phyloP scores from a whole-genome alignment of 2,113 vertebrate genomes.

The Himantopus leucocephalus region DNA sequence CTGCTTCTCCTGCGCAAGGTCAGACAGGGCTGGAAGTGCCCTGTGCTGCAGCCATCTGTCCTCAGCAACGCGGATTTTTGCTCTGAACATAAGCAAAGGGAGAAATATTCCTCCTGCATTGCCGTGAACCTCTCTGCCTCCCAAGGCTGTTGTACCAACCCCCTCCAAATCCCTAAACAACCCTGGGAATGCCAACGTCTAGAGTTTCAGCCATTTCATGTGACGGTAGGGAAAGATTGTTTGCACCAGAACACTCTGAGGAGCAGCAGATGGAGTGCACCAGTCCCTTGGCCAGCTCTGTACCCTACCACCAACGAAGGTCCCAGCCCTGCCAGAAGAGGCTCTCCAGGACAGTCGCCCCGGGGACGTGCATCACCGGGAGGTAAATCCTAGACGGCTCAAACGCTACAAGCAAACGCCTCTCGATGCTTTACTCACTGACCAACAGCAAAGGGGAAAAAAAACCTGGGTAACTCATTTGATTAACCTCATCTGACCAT shows the following conservation, averaged over 20 bases:
- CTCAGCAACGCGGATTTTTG: neutral
- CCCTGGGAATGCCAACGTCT: rapidly evolving
- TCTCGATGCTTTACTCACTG: neutral
- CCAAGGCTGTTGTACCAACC: neutral
- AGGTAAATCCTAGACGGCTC: neutral
- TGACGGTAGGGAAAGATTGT: neutral
- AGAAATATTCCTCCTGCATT: neutral
- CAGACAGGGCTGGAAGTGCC: rapidly evolving
- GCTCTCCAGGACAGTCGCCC: neutral
- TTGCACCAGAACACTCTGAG: neutral
- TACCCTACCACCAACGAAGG: neutral
- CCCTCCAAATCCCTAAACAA: neutral
- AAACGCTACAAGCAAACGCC: neutral
- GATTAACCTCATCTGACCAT: neutral
- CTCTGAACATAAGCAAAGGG: neutral
- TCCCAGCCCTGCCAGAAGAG: neutral
- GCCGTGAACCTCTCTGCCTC: neutral
- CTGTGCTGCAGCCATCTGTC: too few relatives aligned
- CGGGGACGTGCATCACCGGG: neutral
- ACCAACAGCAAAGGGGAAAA: neutral
- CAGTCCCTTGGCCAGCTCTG: neutral
- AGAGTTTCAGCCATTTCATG: neutral
- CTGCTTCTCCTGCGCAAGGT: neutral
- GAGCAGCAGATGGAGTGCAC: neutral
- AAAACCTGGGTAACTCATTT: neutral